phyloP scores from a whole-genome alignment of 1,140 invertebrate species.

The Hyphantria cunea region DNA sequence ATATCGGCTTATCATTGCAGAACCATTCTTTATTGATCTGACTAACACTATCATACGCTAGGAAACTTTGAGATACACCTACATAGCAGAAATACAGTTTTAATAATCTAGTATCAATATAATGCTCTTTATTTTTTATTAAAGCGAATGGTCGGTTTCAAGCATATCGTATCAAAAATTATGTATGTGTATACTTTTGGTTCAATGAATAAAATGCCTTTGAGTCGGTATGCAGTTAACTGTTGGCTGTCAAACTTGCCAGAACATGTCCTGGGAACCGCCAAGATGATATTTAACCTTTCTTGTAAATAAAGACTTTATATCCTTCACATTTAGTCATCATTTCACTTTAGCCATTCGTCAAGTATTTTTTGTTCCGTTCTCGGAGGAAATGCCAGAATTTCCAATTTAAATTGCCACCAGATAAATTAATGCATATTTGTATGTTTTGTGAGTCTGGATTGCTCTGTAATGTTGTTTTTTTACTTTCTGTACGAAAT shows the following conservation, averaged over 20 bases:
- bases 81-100: no score
- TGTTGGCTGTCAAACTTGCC: conserved; percentile 35
- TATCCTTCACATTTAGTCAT: conserved; percentile 32
- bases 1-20: conserved; percentile 27
- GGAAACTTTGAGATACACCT: no score
- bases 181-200: neutral
- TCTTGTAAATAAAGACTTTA: conserved; percentile 44
- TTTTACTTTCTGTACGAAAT: no score
- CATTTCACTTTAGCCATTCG: conserved; percentile 31
- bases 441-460: conserved; percentile 21
- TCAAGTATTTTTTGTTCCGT: conserved; percentile 49
- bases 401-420: conserved; percentile 54
- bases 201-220: conserved; percentile 44
- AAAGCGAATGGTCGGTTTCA: no score
- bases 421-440: conserved; percentile 49
- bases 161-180: no score
- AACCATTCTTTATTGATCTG: neutral
- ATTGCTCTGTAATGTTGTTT: no score
- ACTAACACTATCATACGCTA: neutral
- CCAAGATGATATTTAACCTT: conserved; percentile 47
- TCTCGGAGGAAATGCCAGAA: conserved; percentile 59
- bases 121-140: no score
- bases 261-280: conserved; percentile 49
- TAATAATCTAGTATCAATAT: no score
- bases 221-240: conserved; percentile 40